phyloP scores from a whole-genome alignment of 2,888 invertebrate species.

The Himalopsyche japonica region DNA sequence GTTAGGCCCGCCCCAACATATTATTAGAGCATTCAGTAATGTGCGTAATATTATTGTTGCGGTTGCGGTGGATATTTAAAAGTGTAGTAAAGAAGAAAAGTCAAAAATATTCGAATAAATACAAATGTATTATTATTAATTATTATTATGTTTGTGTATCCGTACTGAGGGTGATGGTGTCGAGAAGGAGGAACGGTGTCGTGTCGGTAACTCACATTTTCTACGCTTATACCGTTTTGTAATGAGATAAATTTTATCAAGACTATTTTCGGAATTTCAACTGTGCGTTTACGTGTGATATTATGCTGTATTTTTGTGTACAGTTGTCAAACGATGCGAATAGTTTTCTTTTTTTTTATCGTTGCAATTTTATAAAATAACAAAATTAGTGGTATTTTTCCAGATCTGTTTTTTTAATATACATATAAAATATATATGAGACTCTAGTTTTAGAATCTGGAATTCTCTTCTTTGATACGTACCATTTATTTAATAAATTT shows the following conservation, averaged over 20 bases:
- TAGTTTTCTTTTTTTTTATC: background rate
- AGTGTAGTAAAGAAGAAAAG: background rate
- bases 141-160: background rate
- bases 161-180: background rate
- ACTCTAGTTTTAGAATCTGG: background rate
- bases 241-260: background rate
- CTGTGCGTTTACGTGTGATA: constrained; percentile 4
- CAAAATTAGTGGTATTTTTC: background rate
- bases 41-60: background rate
- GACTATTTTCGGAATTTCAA: constrained; percentile 2
- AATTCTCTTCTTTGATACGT: background rate
- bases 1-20: background rate
- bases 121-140: background rate
- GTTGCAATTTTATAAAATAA: background rate
- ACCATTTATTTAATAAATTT: too few relatives aligned
- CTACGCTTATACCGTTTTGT: background rate
- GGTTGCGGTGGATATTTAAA: background rate
- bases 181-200: background rate
- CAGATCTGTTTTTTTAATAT: background rate
- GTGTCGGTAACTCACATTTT: background rate
- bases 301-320: constrained; percentile 2
- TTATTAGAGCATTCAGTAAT: background rate
- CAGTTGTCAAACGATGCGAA: background rate
- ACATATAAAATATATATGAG: background rate
- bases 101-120: background rate